Percentiles rank a stretch among this genome's conserved stretches.
Conservation (phyloP, 2,113 vertebrate species). For the Catagonus wagneri region DNA sequence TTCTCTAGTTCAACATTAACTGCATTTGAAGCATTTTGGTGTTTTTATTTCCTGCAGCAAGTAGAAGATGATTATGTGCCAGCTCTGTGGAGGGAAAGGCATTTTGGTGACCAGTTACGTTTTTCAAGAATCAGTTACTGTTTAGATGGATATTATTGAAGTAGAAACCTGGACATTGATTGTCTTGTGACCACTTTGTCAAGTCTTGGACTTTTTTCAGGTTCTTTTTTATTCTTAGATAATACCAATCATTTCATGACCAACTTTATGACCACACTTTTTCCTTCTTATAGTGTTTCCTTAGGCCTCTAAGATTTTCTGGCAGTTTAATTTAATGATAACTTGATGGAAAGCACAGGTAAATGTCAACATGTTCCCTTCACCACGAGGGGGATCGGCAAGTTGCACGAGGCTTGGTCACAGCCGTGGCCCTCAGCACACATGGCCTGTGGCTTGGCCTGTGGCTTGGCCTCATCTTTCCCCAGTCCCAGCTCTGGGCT, state of each 20-base stretch:
- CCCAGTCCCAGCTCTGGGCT: background rate
- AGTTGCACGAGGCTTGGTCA: background rate
- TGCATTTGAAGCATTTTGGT: background rate
- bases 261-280: background rate
- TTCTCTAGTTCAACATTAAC: background rate
- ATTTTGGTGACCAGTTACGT: background rate
- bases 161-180: background rate
- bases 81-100: background rate
- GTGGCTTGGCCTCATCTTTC: background rate
- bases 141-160: background rate
- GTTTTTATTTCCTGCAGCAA: background rate
- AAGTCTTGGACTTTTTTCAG: background rate
- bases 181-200: background rate
- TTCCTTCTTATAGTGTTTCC: conserved; percentile 39
- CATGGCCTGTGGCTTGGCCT: background rate
- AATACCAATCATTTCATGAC: background rate
- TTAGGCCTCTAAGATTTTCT: background rate
- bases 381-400: too few species aligned
- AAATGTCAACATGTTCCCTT: background rate
- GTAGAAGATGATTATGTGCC: background rate
- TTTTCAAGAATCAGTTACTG: background rate
- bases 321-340: background rate
- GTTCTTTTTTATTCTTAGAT: conserved; percentile 24
- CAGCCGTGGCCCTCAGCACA: fast-evolving
- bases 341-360: background rate